Evolutionary conservation across 2,797 vertebrate genomes (phyloP).

Genomic region (Sebastes minor): DNA sequence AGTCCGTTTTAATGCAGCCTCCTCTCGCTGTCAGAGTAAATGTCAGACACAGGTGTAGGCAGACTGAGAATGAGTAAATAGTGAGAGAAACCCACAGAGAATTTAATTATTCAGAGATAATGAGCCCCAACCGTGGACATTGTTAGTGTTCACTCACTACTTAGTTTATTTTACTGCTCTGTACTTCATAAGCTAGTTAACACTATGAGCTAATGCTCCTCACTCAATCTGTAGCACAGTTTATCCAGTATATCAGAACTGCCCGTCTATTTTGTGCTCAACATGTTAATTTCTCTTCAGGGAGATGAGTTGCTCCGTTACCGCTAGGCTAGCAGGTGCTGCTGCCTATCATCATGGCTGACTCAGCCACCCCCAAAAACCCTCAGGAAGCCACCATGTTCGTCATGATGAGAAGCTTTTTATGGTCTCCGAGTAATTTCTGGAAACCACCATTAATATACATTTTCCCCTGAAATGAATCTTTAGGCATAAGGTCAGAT

Average conservation of each 20-base stretch:
- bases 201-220: background rate
- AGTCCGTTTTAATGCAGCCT: slow-evolving; percentile 19
- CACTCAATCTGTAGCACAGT: background rate
- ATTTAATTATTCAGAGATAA: background rate
- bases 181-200: too few relatives aligned
- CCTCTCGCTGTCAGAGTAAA: background rate
- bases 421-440: slow-evolving; percentile 2
- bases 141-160: background rate
- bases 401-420: background rate
- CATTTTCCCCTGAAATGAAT: background rate
- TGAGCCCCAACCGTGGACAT: background rate
- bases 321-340: slow-evolving; percentile 4
- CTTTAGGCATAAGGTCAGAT: background rate
- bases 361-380: slow-evolving; percentile 16
- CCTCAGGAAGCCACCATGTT: background rate
- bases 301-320: slow-evolving; percentile 1
- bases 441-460: background rate
- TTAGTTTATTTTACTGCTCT: too few relatives aligned
- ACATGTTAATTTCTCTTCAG: background rate
- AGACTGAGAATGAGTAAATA: background rate
- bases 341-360: background rate
- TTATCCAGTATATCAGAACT: background rate
- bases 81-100: background rate
- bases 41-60: background rate
- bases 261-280: background rate